phyloP scores from a whole-genome alignment of 2,113 vertebrate genomes.

The Ageneiosus marmoratus region DNA sequence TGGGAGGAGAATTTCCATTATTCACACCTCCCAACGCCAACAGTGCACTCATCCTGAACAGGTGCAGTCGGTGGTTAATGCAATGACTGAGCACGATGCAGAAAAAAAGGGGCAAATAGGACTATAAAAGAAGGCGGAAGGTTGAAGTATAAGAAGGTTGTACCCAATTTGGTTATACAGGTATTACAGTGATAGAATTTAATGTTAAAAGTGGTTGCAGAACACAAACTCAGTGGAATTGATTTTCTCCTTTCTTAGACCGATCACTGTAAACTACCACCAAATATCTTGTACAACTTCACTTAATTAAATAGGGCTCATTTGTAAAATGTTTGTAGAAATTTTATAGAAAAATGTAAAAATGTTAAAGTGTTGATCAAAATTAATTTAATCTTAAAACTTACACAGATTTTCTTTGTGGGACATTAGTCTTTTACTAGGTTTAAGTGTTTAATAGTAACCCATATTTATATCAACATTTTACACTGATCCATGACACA shows the following conservation, averaged over 20 bases:
- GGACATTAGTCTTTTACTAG: background rate
- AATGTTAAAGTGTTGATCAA: background rate
- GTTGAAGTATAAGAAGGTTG: too few species aligned
- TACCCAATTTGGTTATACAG: background rate
- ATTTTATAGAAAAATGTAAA: background rate
- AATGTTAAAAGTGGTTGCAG: background rate
- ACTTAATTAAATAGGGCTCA: background rate
- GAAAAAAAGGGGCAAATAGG: background rate
- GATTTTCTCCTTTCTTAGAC: background rate
- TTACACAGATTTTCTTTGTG: background rate
- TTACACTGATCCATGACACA: too few species aligned
- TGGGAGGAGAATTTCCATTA: conserved; percentile 11
- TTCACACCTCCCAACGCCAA: conserved; percentile 6
- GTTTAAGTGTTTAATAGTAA: background rate
- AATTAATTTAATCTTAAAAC: background rate
- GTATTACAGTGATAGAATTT: background rate
- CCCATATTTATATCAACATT: background rate
- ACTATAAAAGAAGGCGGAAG: background rate
- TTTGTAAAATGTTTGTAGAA: background rate
- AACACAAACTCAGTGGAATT: background rate
- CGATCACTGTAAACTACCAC: background rate
- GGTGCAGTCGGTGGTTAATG: conserved; percentile 34
- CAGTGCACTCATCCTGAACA: conserved; percentile 16
- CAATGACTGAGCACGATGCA: background rate
- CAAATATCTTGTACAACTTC: background rate